phyloP scores from a whole-genome alignment of 2,113 vertebrate genomes.

The Perca flavescens region DNA sequence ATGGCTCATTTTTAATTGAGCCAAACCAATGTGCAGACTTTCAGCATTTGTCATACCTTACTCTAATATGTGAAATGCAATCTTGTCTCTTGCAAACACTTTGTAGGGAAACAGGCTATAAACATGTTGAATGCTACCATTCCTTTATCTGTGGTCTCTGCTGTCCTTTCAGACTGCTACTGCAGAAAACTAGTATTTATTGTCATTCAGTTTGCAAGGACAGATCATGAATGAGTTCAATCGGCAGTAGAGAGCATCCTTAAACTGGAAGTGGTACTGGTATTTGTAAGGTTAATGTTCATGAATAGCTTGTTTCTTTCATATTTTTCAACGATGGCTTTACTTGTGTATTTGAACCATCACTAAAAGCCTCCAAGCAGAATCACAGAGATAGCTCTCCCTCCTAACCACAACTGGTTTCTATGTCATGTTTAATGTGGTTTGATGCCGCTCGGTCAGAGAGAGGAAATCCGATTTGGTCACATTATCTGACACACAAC shows the following conservation, averaged over 20 bases:
- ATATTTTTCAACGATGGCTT: background rate
- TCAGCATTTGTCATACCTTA: background rate
- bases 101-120: background rate
- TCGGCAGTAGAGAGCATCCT: background rate
- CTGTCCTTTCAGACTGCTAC: background rate
- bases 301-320: background rate
- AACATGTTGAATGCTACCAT: background rate
- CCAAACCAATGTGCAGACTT: background rate
- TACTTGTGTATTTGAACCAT: background rate
- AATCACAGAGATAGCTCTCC: background rate
- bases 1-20: background rate
- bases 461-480: background rate
- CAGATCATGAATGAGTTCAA: background rate
- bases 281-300: background rate
- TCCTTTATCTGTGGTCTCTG: background rate
- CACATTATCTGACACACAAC: background rate
- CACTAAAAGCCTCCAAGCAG: background rate
- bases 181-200: background rate
- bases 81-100: slow-evolving; percentile 12
- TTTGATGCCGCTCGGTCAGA: slow-evolving; percentile 10
- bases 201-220: background rate
- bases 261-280: background rate
- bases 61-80: background rate
- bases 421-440: background rate
- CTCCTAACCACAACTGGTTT: slow-evolving; percentile 9